A percentile compares a stretch with the other conserved stretches of the same genome.
Conservation (phyloP, 2,888 invertebrate species). For the Spisula solida region DNA sequence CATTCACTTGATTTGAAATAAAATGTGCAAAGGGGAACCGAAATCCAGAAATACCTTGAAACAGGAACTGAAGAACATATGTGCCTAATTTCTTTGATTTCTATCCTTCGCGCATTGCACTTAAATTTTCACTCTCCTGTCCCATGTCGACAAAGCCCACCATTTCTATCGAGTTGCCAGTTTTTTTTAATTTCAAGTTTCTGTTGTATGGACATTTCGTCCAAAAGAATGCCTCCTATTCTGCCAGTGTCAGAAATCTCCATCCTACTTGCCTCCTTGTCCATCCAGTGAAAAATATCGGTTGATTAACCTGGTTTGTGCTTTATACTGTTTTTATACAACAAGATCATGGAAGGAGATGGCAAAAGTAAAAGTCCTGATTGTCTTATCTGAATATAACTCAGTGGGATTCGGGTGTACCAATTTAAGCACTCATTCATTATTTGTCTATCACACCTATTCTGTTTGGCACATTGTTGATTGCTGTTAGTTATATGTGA, state of each 20-base stretch:
- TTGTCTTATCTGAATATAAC: constrained; percentile 40
- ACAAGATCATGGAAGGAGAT: constrained; percentile 25
- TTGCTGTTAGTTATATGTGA: constrained; percentile 32
- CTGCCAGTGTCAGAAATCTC: constrained; percentile 49
- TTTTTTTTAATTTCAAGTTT: constrained; percentile 59
- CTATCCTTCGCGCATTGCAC: constrained; percentile 28
- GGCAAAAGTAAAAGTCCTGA: constrained; percentile 47
- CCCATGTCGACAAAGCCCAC: constrained; percentile 56
- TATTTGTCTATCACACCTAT: constrained; percentile 40
- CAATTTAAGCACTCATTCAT: constrained; percentile 42
- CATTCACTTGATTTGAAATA: constrained; percentile 44
- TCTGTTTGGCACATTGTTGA: constrained; percentile 23
- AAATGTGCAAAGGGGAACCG: constrained; percentile 65
- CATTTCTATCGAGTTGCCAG: constrained; percentile 47
- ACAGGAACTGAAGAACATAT: constrained; percentile 59
- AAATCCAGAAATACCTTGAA: constrained; percentile 61
- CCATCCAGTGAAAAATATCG: constrained; percentile 61
- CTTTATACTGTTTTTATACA: constrained; percentile 48
- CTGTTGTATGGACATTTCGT: constrained; percentile 68
- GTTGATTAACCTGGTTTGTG: constrained; percentile 49
- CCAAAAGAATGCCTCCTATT: constrained; percentile 59
- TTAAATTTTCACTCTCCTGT: constrained; percentile 34
- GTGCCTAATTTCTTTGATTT: constrained; percentile 43
- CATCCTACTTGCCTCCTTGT: constrained; percentile 51
- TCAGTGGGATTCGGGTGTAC: constrained; percentile 45